Percentiles rank a stretch among this genome's conserved stretches.
Evolutionary conservation across 2,888 invertebrate species (phyloP).

Genomic region (Folsomia candida): DNA sequence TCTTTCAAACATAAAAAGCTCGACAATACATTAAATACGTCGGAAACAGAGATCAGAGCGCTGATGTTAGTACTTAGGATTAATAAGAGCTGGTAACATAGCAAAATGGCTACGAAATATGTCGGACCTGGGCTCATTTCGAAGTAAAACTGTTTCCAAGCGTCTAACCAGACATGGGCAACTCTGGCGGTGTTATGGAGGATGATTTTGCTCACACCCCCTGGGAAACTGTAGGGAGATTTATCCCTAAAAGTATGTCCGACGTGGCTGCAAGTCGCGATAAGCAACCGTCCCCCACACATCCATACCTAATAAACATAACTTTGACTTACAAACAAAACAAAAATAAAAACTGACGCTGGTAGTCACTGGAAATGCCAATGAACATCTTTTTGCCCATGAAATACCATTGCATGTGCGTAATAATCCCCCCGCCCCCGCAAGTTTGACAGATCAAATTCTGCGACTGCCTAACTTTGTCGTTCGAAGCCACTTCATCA

Average conservation of each 20-base stretch:
- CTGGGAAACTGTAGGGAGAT: slow-evolving; percentile 98
- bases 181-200: slow-evolving; percentile 97
- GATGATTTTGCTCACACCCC: slow-evolving; percentile 93
- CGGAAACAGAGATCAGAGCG: no score
- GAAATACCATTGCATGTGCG: no score
- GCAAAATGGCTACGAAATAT: no score
- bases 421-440: no score
- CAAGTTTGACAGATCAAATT: no score
- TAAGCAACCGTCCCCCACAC: slow-evolving; percentile 58
- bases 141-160: slow-evolving; percentile 99
- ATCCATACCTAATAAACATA: slow-evolving; percentile 58
- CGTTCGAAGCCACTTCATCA: no score
- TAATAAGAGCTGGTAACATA: no score
- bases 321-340: slow-evolving; percentile 36
- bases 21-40: neutral
- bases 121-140: slow-evolving; percentile 98
- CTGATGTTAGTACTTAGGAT: neutral
- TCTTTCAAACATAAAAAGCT: no score
- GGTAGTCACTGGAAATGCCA: neutral
- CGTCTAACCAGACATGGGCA: slow-evolving; percentile 99
- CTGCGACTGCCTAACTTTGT: no score
- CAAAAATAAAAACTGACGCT: no score
- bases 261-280: slow-evolving; percentile 57
- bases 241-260: slow-evolving; percentile 93
- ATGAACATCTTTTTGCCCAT: neutral